A percentile compares a stretch with the other conserved stretches of the same genome.
Conservation (phyloP, 2,113 vertebrate genomes). For the Pycnonotus jocosus region DNA sequence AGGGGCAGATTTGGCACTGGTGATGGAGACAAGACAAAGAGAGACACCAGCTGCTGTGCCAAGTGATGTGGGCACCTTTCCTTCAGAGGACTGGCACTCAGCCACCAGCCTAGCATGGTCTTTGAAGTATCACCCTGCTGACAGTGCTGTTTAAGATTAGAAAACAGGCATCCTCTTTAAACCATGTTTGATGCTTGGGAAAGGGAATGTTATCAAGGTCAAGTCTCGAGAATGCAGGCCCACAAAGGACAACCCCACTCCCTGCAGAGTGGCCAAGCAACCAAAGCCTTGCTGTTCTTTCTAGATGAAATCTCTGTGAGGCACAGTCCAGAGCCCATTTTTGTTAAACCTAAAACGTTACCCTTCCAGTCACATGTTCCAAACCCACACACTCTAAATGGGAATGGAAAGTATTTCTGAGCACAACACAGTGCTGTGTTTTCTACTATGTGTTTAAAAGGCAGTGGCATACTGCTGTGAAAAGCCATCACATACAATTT, state of each 20-base stretch:
- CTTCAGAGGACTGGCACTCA: background rate
- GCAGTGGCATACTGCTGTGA: background rate
- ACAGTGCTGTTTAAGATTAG: background rate
- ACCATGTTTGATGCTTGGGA: background rate
- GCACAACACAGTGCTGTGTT: background rate
- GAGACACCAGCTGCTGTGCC: background rate
- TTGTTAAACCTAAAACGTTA: background rate
- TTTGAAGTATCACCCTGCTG: slow-evolving; percentile 45
- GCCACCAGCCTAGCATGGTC: background rate
- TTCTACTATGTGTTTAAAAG: background rate
- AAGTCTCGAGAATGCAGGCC: background rate
- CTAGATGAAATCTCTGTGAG: background rate
- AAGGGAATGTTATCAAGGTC: background rate
- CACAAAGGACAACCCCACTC: fast-evolving
- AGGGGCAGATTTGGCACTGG: background rate
- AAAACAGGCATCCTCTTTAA: background rate
- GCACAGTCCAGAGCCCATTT: background rate
- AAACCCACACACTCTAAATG: background rate
- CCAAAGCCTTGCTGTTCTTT: background rate
- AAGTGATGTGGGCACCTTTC: background rate
- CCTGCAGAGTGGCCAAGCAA: background rate
- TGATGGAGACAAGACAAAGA: background rate
- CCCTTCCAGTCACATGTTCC: background rate
- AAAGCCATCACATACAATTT: background rate
- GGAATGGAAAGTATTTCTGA: background rate